Base-by-base conservation (phyloP, 2,888 invertebrate genomes). In the Heliconius cydno region DNA sequence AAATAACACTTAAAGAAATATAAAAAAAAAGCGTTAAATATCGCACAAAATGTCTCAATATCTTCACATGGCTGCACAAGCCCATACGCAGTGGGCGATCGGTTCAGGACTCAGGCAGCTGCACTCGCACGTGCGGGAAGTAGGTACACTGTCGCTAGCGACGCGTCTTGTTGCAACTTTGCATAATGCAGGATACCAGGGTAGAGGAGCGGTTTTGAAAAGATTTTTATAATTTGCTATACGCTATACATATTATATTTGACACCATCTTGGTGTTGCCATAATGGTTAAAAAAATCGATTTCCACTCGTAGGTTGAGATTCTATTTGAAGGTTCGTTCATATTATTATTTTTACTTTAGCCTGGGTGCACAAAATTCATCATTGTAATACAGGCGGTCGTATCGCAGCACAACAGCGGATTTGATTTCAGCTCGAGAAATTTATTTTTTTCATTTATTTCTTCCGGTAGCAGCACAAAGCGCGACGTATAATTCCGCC, bases 31-130 rank as follows among this genome's bases (percentile, higher is more conserved):
- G 6, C 30, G 30, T 72, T 6, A 13, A 13, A 72, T 72, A 57
- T 71, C 7, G 15, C 71, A 46, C 25, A 10, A 28, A 46, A 46
- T 72, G 30, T 34, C 57, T 52, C 22, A 72, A 72, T 30, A 30
- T 13, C 67, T 57, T 65, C 30, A 79, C 34, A 74, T 25, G n/a
- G 41, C 77, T 75, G 79, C 78, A 81, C 79, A 76, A 78, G 82
- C 80, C 82, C 85, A 80, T 79, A 82, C 87, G 89, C 90, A 90
- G 92, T 91, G 92, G 92, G 80, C 67, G 77, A 73, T 6, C 66
- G 10, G 60, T 7, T n/a, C 22, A 70, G 83, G 83, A n/a, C 22
- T 22, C 22, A 41, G 83, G 83, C 86, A 86, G 87, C 87, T 87
- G 87, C 85, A 66, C 78, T 38, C 75, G 86, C 87, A 85, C 86